Evolutionary conservation across 1,140 invertebrate species (phyloP).

Genomic region (Pseudachorutes palmiensis): DNA sequence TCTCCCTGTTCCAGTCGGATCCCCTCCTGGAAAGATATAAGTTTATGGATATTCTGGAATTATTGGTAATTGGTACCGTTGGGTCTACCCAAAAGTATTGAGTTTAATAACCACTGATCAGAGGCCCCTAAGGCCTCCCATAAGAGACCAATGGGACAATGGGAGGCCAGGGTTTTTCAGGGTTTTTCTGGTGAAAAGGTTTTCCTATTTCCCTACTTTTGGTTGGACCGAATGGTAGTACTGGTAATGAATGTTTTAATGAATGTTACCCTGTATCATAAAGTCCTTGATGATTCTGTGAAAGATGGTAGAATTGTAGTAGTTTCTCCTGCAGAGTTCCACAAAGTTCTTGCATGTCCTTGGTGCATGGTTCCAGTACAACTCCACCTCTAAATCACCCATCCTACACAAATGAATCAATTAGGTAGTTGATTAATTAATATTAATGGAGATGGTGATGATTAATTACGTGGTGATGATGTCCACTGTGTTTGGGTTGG

Average conservation of each 20-base stretch:
- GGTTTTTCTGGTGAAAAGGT: background rate
- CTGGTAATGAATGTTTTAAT: background rate
- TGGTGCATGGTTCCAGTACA: slow-evolving; percentile 97
- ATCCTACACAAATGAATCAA: slow-evolving; percentile 56
- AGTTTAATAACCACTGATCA: background rate
- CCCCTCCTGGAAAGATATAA: slow-evolving; percentile 42
- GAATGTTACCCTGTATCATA: slow-evolving; percentile 77
- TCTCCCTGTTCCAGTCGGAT: slow-evolving; percentile 64
- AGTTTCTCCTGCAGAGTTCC: slow-evolving; percentile 79
- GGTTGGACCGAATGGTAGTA: too few species aligned
- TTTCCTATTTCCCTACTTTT: too few species aligned
- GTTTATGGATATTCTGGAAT: background rate
- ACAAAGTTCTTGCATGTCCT: slow-evolving; percentile 94
- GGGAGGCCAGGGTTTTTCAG: too few species aligned
- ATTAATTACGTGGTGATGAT: too few species aligned
- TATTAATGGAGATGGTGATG: too few species aligned
- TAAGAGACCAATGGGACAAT: too few species aligned
- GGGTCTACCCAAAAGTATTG: background rate
- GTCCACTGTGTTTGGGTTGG: too few species aligned
- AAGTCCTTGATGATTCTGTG: slow-evolving; percentile 94
- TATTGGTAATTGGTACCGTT: too few species aligned
- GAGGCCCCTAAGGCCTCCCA: too few species aligned
- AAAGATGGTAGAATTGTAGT: slow-evolving; percentile 94
- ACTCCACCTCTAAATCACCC: slow-evolving; percentile 81
- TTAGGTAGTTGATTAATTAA: background rate